A percentile compares a stretch with the other conserved stretches of the same genome.
Conservation (phyloP, 2,113 vertebrate genomes). For the Hippocampus zosterae region DNA sequence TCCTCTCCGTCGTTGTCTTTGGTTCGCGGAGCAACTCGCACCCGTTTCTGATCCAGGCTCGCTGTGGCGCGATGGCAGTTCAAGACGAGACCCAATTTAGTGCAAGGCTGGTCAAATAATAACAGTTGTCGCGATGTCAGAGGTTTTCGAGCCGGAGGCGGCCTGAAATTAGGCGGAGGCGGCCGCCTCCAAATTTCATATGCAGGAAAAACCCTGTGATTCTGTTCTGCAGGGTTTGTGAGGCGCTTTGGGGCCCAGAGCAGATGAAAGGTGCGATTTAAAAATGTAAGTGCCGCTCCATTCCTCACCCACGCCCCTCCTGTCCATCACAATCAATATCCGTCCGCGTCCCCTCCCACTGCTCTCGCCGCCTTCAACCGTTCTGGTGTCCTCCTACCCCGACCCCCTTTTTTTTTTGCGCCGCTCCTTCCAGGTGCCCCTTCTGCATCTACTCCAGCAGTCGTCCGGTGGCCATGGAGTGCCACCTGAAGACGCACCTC, state of each 20-base stretch:
- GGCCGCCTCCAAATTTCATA: slow-evolving; percentile 52
- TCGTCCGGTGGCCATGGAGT: slow-evolving; percentile 96
- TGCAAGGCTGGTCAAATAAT: slow-evolving; percentile 34
- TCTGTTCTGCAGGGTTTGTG: slow-evolving; percentile 84
- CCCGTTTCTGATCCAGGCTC: not conserved
- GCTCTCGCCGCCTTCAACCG: slow-evolving; percentile 41
- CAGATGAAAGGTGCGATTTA: slow-evolving; percentile 85
- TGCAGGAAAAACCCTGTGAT: slow-evolving; percentile 58
- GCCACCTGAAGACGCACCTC: slow-evolving; percentile 99
- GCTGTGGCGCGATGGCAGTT: not conserved
- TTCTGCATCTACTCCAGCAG: slow-evolving; percentile 99
- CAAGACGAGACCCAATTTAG: not conserved
- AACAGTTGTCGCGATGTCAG: slow-evolving; percentile 46
- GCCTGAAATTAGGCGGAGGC: slow-evolving; percentile 37
- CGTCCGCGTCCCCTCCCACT: not conserved
- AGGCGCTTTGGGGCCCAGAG: slow-evolving; percentile 83
- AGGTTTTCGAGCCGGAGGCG: slow-evolving; percentile 7
- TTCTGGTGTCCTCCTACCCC: slow-evolving; percentile 33
- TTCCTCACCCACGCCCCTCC: slow-evolving; percentile 66
- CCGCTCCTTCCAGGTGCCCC: slow-evolving; percentile 81
- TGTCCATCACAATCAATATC: slow-evolving; percentile 49
- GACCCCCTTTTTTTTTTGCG: slow-evolving; percentile 17
- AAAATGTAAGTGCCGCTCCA: slow-evolving; percentile 84
- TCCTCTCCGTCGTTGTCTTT: not conserved
- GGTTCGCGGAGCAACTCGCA: not conserved